Base-by-base conservation (phyloP, 2,797 vertebrate genomes). In the Squalus acanthias region DNA sequence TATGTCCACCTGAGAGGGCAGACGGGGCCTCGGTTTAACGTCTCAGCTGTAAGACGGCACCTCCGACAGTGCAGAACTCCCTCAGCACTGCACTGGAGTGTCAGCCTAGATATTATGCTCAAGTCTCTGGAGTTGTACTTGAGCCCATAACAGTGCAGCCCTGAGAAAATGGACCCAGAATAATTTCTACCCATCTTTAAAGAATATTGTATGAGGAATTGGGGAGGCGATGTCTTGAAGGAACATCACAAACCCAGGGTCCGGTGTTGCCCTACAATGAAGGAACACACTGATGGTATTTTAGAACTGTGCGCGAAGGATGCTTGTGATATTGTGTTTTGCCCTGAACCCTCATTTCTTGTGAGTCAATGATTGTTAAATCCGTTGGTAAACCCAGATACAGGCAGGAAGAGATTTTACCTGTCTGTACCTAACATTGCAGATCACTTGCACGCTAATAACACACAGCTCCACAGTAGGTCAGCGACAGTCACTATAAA, bases 391-490 rank as follows among this genome's bases (percentile, higher is more conserved):
- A 95, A 93, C 89, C 53, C 91, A 69, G 39, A 93, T 67, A 72
- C 46, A 70, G 88, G 96, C 93, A 96, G 50, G 96, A 96, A 96
- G 96, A 85, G 96, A 60, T 96, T 96, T 85, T 87, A 88, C 96
- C 97, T 96, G 95, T 92, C 96, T 96, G 92, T 67, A 65, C 88
- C 96, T 96, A 96, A 91, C 87, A 96, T 39, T 96, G 96, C 91
- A 53, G 33, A 74, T 57, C 39, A 65, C n/a, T 46, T 63, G 67
- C 26, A 53, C 33, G 4, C 46, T 70, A 95, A 33, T 91, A 57
- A 74, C 9, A 70, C 79, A 63, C 63, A 10, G 69, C 2, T 20
- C 39, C 82, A 39, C 39, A 24, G 87, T n/a, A 60, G 26, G 39
- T 92, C 69, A 57, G 70, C 33, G 26, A 15, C 15, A 65, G 53